Percentiles rank a stretch among this genome's conserved stretches.
phyloP scores from a whole-genome alignment of 2,888 invertebrate species.

The Vesta saturnalis region DNA sequence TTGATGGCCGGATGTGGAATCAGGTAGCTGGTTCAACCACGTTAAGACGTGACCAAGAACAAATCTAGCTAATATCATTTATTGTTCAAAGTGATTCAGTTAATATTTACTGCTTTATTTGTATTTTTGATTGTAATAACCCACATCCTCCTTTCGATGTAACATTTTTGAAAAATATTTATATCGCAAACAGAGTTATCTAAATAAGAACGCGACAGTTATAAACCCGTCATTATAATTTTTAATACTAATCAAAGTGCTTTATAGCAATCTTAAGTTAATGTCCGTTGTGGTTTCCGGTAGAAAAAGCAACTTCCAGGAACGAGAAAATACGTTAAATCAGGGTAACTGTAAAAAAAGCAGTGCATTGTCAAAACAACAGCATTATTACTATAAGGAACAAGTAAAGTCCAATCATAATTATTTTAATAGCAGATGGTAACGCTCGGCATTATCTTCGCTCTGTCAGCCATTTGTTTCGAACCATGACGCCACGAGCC shows the following conservation, averaged over 20 bases:
- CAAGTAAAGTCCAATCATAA: slow-evolving; percentile 60
- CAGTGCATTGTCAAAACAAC: slow-evolving; percentile 56
- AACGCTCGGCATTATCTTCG: slow-evolving; percentile 64
- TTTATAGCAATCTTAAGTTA: slow-evolving; percentile 14
- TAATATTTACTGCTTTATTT: slow-evolving; percentile 15
- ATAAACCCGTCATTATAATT: neutral
- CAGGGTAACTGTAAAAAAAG: slow-evolving; percentile 52
- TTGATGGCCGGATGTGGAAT: slow-evolving; percentile 61
- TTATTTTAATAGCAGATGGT: slow-evolving; percentile 63
- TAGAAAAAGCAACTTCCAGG: slow-evolving; percentile 28
- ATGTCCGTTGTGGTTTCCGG: slow-evolving; percentile 22
- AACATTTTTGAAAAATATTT: neutral
- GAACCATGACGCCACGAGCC: slow-evolving; percentile 66
- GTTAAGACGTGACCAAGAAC: slow-evolving; percentile 57
- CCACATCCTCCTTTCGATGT: slow-evolving; percentile 22
- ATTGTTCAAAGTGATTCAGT: slow-evolving; percentile 47
- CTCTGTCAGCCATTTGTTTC: slow-evolving; percentile 65
- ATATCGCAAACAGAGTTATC: slow-evolving; percentile 9
- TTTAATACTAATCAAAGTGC: neutral
- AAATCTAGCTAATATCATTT: slow-evolving; percentile 52
- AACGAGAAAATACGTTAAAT: slow-evolving; percentile 31
- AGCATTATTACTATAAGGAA: slow-evolving; percentile 55
- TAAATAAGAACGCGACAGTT: neutral
- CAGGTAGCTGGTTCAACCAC: slow-evolving; percentile 60
- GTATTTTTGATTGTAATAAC: slow-evolving; percentile 24